Percentiles rank a stretch among this genome's conserved stretches.
These are phyloP conservation scores for Otolemur crassicaudatus DNA, from an alignment of 2,797 vertebrate species.

Conservation along the genomic window DNA sequence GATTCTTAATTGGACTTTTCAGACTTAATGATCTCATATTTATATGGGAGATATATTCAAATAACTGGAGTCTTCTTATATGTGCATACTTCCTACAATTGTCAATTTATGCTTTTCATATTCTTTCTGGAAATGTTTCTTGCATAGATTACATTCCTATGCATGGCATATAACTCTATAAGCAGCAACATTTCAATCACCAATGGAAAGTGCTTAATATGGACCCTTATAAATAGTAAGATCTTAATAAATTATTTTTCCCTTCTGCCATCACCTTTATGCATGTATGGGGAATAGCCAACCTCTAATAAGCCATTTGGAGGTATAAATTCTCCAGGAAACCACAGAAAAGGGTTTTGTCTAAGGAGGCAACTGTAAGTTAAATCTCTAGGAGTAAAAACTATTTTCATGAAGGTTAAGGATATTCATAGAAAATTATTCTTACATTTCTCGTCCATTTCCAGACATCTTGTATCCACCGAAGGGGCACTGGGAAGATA, in stretches of 20 bases:
- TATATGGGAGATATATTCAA: slow-evolving; percentile 5
- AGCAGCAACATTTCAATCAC: not conserved
- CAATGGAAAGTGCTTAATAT: not conserved
- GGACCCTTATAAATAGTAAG: not conserved
- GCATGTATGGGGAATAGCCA: not conserved
- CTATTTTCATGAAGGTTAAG: slow-evolving; percentile 14
- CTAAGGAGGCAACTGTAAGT: not conserved
- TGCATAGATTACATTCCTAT: not conserved
- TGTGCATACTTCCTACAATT: not conserved
- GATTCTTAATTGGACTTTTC: no score
- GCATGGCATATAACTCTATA: not conserved
- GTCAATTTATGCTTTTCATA: not conserved
- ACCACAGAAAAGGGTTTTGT: not conserved
- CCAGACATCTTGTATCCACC: slow-evolving; percentile 97
- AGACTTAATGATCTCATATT: not conserved
- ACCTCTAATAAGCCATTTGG: not conserved
- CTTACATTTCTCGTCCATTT: slow-evolving; percentile 95
- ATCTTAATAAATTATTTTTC: not conserved
- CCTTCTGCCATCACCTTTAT: not conserved
- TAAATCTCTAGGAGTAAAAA: not conserved
- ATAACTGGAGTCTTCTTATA: not conserved
- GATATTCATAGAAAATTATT: slow-evolving; percentile 66
- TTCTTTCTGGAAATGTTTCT: not conserved
- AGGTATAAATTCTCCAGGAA: not conserved
- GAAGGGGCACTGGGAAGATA: slow-evolving; percentile 91